Evolutionary conservation across 2,888 invertebrate species (phyloP).

Genomic region (Labia minor): DNA sequence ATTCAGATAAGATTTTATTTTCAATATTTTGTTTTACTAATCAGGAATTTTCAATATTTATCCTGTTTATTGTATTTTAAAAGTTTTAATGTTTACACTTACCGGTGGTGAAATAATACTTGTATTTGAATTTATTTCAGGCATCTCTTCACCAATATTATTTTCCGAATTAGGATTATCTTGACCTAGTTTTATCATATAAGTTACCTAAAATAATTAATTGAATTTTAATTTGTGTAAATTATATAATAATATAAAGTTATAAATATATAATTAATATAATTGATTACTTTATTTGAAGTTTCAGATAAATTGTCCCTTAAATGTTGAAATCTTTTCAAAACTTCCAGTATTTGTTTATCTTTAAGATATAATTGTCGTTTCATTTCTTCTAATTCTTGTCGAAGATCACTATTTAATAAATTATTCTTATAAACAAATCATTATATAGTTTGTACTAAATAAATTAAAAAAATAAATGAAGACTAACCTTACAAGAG

Average conservation of each 20-base stretch:
- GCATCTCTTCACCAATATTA: background rate
- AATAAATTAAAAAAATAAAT: too few species aligned
- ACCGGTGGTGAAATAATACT: background rate
- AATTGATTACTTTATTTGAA: background rate
- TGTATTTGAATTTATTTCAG: background rate
- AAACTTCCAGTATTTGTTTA: background rate
- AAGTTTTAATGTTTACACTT: background rate
- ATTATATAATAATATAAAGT: slow-evolving; percentile 29
- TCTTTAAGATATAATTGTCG: slow-evolving; percentile 13
- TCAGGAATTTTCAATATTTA: too few species aligned
- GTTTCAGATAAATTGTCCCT: slow-evolving; percentile 16
- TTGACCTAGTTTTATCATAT: slow-evolving; percentile 15
- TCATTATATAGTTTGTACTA: too few species aligned
- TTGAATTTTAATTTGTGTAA: slow-evolving; percentile 15
- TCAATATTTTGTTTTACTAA: too few species aligned
- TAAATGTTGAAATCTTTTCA: slow-evolving; percentile 15
- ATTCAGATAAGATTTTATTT: too few species aligned
- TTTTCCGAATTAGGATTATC: background rate
- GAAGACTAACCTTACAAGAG: too few species aligned
- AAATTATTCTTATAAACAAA: background rate
- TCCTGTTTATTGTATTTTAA: too few species aligned
- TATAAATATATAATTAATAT: slow-evolving; percentile 17
- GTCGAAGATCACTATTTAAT: background rate
- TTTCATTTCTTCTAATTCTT: slow-evolving; percentile 3
- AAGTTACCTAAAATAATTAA: slow-evolving; percentile 17